Base-by-base conservation (phyloP, 2,113 vertebrate genomes). In the Elaphurus davidianus region DNA sequence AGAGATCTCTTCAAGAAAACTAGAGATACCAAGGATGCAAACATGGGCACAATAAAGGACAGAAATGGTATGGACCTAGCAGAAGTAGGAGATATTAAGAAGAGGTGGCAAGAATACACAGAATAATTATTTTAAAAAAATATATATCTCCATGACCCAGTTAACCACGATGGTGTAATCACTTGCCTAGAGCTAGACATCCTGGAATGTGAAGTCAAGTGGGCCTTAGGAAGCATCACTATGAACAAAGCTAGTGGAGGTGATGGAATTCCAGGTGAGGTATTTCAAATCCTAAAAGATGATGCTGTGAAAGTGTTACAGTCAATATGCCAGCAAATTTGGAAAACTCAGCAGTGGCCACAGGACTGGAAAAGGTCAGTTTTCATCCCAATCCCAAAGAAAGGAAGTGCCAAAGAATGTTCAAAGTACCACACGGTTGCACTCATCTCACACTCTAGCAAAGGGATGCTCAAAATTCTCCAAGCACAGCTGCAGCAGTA, bases 401-500 rank as follows among this genome's bases (percentile, higher is more conserved):
- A 71, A 71, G n/a, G 19, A 2, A 71, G 21, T 71, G 19, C n/a
- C 64, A 71, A 71, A 71, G n/a, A 71, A 71, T 36, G n/a, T 12
- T 36, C 64, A 71, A 71, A 71, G n/a, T 71, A 71, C 64, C 19
- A 23, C 64, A 36, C 17, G 21, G 1, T 3, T 21, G 19, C 17
- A 71, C 19, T 71, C 64, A 71, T 71, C 17, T 36, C 17, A 71
- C 19, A 36, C 19, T 3, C n/a, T 36, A 36, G 19, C n/a, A 36
- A 36, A 71, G 64, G 2, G 12, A 71, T 36, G n/a, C n/a, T 36
- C 64, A 71, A 36, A 71, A 36, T 71, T 71, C 64, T 36, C 64
- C n/a, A 71, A 71, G 9, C 1, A 10, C 4, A 0, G n/a, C n/a
- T 71, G 36, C 64, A 11, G 12, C 4, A 3, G 10, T 23, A 71